These are phyloP conservation scores for Epistrophella euchroma DNA, from an alignment of 2,888 invertebrate species.

Conservation along the genomic window DNA sequence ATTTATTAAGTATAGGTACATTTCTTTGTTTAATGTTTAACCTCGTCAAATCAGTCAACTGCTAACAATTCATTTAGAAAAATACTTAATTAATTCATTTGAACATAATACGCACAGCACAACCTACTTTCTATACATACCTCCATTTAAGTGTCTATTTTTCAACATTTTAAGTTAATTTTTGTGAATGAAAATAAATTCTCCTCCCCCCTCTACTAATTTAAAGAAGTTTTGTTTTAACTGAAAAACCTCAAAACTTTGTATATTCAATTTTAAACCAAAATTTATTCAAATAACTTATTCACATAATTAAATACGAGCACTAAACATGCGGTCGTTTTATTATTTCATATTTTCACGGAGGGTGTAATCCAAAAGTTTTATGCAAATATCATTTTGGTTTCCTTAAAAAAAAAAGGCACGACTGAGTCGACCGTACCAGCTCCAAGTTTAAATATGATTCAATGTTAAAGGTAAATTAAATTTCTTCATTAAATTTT, in stretches of 20 bases:
- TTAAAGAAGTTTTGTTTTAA: background rate
- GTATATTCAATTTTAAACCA: background rate
- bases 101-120: no score
- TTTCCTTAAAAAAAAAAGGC: background rate
- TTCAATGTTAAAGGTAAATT: background rate
- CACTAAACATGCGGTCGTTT: slow-evolving; percentile 5
- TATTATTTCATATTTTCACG: background rate
- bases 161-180: background rate
- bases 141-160: background rate
- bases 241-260: background rate
- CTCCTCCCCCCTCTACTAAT: background rate
- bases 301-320: background rate
- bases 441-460: background rate
- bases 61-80: no score
- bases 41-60: no score
- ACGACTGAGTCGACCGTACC: background rate
- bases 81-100: no score
- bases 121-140: background rate
- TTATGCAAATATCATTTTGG: background rate
- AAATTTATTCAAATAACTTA: background rate
- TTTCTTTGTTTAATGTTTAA: no score
- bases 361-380: background rate
- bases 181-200: background rate
- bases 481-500: background rate
- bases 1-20: no score